phyloP scores from a whole-genome alignment of 2,113 vertebrate genomes.

The Gallinago jamesoni region DNA sequence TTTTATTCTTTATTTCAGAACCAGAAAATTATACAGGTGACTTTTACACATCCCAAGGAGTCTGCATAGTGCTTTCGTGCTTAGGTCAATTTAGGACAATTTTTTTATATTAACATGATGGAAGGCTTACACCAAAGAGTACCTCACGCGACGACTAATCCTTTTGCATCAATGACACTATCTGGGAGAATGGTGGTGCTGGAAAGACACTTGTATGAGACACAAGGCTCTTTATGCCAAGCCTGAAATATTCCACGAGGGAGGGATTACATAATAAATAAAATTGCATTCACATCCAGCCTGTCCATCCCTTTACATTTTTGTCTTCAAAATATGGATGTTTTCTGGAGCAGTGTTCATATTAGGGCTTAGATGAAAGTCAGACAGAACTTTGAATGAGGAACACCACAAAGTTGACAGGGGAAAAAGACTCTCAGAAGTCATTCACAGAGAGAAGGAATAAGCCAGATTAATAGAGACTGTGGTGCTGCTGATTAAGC shows the following conservation, averaged over 20 bases:
- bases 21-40: not conserved
- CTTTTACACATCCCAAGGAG: not conserved
- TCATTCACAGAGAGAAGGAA: not conserved
- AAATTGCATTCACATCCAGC: not conserved
- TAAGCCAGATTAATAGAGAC: not conserved
- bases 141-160: not conserved
- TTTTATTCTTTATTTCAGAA: not conserved
- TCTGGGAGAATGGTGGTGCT: not conserved
- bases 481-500: not conserved
- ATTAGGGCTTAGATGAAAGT: not conserved
- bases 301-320: not conserved
- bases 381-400: not conserved
- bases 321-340: not conserved
- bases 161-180: not conserved
- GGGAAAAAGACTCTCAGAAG: not conserved
- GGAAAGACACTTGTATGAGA: not conserved
- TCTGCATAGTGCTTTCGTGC: not conserved
- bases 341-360: not conserved
- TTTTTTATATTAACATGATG: not conserved
- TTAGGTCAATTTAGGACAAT: not conserved
- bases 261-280: not conserved
- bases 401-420: not conserved
- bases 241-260: not conserved
- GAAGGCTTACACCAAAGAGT: not conserved
- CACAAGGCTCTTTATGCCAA: not conserved